These are phyloP conservation scores for Drosophila vallismaia DNA, from an alignment of 2,888 invertebrate genomes.

Conservation along the genomic window DNA sequence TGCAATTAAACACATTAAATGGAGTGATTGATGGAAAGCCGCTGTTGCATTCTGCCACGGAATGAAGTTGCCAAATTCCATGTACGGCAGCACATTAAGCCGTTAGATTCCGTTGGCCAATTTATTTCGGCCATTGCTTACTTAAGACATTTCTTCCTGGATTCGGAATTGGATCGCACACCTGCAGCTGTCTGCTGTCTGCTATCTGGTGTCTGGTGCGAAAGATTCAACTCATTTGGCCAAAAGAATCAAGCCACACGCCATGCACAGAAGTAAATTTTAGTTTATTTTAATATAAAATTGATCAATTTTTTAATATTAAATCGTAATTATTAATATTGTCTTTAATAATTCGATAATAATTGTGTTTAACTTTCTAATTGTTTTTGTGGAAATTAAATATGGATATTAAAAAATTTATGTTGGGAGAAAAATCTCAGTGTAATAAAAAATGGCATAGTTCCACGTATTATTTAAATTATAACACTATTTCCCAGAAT, in stretches of 20 bases:
- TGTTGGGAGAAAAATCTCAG: neutral
- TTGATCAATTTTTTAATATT: no score
- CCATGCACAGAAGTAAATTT: neutral
- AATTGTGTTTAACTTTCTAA: no score
- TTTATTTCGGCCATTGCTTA: slow-evolving; percentile 58
- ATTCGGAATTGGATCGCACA: slow-evolving; percentile 17
- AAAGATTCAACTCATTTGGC: slow-evolving; percentile 67
- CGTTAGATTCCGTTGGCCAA: slow-evolving; percentile 19
- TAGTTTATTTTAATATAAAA: neutral
- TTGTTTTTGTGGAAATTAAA: no score
- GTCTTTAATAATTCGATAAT: no score
- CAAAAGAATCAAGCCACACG: slow-evolving; percentile 29
- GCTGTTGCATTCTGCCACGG: slow-evolving; percentile 32
- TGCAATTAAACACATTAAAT: neutral
- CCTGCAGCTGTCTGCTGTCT: slow-evolving; percentile 48
- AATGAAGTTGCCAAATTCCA: slow-evolving; percentile 23
- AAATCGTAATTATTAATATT: no score
- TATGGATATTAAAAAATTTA: no score
- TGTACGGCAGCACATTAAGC: slow-evolving; percentile 42
- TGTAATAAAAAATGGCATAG: neutral
- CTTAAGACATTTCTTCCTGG: slow-evolving; percentile 59
- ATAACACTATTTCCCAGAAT: no score
- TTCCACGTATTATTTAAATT: no score
- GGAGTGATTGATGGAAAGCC: slow-evolving; percentile 36
- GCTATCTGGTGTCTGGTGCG: slow-evolving; percentile 46